A percentile compares a stretch with the other conserved stretches of the same genome.
Conservation (phyloP, 2,888 invertebrate species). For the Athalia circularis region DNA sequence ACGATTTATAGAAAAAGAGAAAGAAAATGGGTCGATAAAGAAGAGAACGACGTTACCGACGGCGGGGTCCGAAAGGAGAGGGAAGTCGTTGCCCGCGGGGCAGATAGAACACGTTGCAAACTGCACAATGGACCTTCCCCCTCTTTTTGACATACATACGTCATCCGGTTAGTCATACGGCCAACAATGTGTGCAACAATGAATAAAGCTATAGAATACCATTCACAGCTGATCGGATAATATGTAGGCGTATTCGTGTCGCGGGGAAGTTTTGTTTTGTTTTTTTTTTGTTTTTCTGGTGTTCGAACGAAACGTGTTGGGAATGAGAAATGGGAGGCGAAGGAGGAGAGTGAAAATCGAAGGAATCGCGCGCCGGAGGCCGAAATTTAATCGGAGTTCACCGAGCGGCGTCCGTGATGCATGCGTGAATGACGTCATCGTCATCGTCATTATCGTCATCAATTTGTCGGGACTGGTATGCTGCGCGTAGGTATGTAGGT, state of each 20-base stretch:
- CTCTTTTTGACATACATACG: not conserved
- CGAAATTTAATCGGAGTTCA: too few relatives aligned
- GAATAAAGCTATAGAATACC: not conserved
- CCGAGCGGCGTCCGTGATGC: too few relatives aligned
- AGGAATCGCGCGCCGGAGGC: too few relatives aligned
- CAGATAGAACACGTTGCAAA: conserved; percentile 12
- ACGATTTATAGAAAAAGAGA: not conserved
- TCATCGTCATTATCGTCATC: too few relatives aligned
- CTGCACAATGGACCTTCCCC: not conserved
- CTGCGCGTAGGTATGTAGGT: not conserved
- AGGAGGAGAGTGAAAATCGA: not conserved
- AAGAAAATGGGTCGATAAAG: not conserved
- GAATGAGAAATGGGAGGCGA: not conserved
- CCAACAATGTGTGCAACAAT: not conserved
- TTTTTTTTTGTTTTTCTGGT: not conserved
- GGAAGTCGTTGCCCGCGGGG: conserved; percentile 29
- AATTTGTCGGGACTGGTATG: too few relatives aligned
- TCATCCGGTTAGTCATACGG: conserved; percentile 10
- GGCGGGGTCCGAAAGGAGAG: not conserved
- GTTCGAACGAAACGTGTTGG: not conserved
- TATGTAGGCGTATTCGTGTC: not conserved
- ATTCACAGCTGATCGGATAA: conserved; percentile 12
- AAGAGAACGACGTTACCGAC: not conserved
- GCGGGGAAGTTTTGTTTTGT: too few relatives aligned
- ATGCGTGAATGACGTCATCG: too few relatives aligned